These are phyloP conservation scores for Pachycephala philippinensis DNA, from an alignment of 2,113 vertebrate species.

Conservation along the genomic window DNA sequence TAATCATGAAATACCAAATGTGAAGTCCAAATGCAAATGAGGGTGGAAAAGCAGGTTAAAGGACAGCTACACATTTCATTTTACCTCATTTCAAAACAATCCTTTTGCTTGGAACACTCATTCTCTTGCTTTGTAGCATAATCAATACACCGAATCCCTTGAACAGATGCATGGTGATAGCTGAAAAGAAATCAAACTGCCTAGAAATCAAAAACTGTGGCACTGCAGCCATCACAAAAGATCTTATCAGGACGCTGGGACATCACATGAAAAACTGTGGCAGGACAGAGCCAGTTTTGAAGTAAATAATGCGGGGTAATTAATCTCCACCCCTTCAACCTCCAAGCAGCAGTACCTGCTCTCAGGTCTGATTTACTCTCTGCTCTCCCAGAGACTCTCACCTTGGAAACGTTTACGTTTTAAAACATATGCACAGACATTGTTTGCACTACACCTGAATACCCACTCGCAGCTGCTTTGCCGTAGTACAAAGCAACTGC, in stretches of 20 bases:
- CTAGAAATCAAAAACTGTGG: background rate
- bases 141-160: background rate
- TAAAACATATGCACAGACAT: background rate
- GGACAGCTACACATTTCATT: background rate
- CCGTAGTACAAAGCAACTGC: background rate
- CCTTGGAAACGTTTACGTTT: background rate
- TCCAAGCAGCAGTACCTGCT: background rate
- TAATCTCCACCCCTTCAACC: background rate
- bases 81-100: background rate
- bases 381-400: background rate
- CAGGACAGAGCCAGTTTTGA: background rate
- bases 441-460: background rate
- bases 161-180: background rate
- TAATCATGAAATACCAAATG: background rate
- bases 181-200: background rate
- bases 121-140: background rate
- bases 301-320: background rate
- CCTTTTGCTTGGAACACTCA: background rate
- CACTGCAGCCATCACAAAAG: background rate
- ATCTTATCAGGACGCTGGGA: background rate
- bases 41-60: background rate
- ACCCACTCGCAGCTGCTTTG: background rate
- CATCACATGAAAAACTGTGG: background rate
- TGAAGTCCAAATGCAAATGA: background rate
- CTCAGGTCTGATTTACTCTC: background rate